Evolutionary conservation across 2,888 invertebrate species (phyloP).

Genomic region (Dastarcus helophoroides): DNA sequence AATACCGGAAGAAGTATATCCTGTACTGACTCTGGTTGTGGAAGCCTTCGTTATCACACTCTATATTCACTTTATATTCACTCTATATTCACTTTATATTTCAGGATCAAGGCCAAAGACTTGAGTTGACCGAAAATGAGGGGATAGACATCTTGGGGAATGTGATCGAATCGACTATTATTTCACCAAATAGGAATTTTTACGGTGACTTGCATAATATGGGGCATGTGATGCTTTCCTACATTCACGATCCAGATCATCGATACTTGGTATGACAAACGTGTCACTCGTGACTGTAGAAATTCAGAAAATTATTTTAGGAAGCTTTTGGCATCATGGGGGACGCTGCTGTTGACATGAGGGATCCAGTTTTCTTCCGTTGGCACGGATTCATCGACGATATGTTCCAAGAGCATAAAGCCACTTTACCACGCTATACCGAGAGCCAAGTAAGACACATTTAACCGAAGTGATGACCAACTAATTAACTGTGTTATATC

Average conservation of each 20-base stretch:
- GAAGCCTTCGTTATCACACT: too few relatives aligned
- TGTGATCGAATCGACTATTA: slow-evolving; percentile 59
- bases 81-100: not conserved
- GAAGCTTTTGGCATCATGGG: slow-evolving; percentile 76
- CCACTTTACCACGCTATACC: slow-evolving; percentile 53
- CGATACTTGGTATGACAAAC: slow-evolving; percentile 47
- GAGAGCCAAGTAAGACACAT: slow-evolving; percentile 43
- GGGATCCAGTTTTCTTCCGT: slow-evolving; percentile 77
- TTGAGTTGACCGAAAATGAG: slow-evolving; percentile 49
- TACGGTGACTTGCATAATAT: slow-evolving; percentile 77
- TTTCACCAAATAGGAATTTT: slow-evolving; percentile 56
- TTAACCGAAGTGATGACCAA: too few relatives aligned
- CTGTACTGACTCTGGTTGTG: too few relatives aligned
- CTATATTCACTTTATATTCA: not conserved
- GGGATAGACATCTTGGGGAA: slow-evolving; percentile 74
- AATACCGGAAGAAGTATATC: too few relatives aligned
- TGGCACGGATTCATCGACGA: slow-evolving; percentile 75
- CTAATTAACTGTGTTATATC: too few relatives aligned
- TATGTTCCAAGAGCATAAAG: slow-evolving; percentile 63
- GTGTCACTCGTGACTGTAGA: not conserved
- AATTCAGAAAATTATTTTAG: slow-evolving; percentile 31
- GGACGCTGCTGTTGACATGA: slow-evolving; percentile 74
- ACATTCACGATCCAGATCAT: slow-evolving; percentile 71
- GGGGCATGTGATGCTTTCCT: slow-evolving; percentile 68
- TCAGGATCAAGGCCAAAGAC: slow-evolving; percentile 46